These are phyloP conservation scores for Ylistrum balloti DNA, from an alignment of 1,140 invertebrate species.

Conservation along the genomic window DNA sequence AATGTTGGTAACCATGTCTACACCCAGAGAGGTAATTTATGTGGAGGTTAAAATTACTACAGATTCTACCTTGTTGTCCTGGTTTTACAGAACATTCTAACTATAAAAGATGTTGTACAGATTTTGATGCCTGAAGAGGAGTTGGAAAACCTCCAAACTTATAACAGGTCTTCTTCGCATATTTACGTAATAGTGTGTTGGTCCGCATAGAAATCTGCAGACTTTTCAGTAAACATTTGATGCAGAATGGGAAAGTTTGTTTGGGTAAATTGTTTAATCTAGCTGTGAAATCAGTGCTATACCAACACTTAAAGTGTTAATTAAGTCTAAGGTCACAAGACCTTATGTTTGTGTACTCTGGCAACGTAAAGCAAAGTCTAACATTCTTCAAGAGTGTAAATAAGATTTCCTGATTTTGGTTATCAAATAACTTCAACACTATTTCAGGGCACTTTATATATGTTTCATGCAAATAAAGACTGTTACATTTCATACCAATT, in stretches of 20 bases:
- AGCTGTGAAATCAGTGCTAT: neutral
- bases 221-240: neutral
- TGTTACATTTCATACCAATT: no score
- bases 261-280: neutral
- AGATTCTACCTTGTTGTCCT: neutral
- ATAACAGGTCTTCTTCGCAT: neutral
- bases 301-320: neutral
- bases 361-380: no score
- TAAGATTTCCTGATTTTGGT: no score
- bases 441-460: no score
- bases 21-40: no score
- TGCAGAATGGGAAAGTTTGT: neutral
- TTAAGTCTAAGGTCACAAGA: neutral
- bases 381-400: no score
- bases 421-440: no score
- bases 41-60: neutral
- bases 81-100: neutral
- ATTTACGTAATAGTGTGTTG: neutral
- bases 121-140: slow-evolving; percentile 16
- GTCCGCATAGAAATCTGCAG: neutral
- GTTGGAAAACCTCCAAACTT: neutral
- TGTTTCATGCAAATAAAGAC: no score
- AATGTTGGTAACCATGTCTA: neutral
- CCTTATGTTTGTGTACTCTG: neutral
- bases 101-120: neutral